phyloP scores from a whole-genome alignment of 2,888 invertebrate genomes.

The Andrena praecox region DNA sequence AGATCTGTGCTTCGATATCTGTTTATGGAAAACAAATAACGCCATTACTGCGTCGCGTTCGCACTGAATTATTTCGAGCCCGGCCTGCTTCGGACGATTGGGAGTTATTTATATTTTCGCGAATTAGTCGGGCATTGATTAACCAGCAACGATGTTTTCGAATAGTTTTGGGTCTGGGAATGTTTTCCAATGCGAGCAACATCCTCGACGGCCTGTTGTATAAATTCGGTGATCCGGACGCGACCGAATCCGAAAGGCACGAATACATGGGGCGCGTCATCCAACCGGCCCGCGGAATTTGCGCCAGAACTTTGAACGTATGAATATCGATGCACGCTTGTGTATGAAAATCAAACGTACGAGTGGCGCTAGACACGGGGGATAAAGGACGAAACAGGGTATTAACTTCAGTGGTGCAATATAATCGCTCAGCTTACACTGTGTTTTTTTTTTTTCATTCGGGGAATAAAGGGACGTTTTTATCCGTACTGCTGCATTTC shows the following conservation, averaged over 20 bases:
- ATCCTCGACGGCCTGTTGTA: constrained; percentile 4
- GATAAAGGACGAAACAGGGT: constrained; percentile 3
- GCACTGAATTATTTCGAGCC: background rate
- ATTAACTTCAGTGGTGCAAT: constrained; percentile 26
- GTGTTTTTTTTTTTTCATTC: background rate
- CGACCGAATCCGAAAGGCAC: constrained; percentile 14
- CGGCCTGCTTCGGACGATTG: background rate
- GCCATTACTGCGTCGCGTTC: too few species aligned
- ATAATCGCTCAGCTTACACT: background rate
- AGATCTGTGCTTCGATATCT: too few species aligned
- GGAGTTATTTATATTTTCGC: background rate
- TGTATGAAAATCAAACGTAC: constrained; percentile 4
- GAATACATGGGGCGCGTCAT: constrained; percentile 21
- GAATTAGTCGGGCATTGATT: background rate
- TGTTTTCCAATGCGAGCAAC: background rate
- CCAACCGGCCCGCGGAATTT: constrained; percentile 14
- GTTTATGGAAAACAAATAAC: too few species aligned
- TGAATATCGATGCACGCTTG: background rate
- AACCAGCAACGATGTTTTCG: background rate
- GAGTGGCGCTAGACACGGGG: constrained; percentile 1
- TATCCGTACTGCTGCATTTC: background rate
- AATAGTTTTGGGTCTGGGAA: background rate
- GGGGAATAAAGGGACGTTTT: background rate
- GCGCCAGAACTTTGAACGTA: constrained; percentile 10
- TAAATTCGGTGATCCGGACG: constrained; percentile 26